A percentile compares a stretch with the other conserved stretches of the same genome.
phyloP scores from a whole-genome alignment of 2,797 vertebrate genomes.

The Diglossa cyanea region DNA sequence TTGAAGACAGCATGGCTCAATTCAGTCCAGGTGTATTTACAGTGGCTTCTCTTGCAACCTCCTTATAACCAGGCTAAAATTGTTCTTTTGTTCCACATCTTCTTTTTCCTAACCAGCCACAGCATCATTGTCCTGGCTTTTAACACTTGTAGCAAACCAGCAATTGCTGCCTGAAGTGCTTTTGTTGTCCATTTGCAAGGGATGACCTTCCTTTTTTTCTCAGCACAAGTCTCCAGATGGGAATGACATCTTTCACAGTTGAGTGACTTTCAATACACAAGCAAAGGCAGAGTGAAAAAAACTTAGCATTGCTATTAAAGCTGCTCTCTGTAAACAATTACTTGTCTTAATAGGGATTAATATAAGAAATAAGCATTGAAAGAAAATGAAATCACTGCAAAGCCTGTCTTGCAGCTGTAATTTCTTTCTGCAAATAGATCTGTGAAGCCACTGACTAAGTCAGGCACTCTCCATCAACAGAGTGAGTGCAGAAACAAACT shows the following conservation, averaged over 20 bases:
- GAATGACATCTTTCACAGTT: constrained; percentile 14
- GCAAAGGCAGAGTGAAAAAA: constrained; percentile 1
- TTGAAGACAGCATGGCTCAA: not conserved
- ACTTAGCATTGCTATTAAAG: not conserved
- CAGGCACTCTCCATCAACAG: not conserved
- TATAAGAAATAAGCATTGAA: not conserved
- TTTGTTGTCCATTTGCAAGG: not conserved
- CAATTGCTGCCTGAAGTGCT: not conserved
- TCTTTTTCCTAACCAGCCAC: not conserved
- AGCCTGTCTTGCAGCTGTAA: not conserved
- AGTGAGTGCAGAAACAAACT: not conserved
- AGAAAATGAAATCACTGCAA: not conserved
- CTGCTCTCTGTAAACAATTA: constrained; percentile 34
- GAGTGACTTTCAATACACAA: constrained; percentile 12
- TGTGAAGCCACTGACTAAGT: not conserved
- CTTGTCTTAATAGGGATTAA: constrained; percentile 29
- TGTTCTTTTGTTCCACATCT: not conserved
- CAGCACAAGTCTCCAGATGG: not conserved
- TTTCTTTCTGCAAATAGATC: not conserved
- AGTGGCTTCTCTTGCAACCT: not conserved
- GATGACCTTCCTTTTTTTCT: constrained; percentile 34
- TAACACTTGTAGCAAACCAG: not conserved
- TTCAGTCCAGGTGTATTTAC: not conserved
- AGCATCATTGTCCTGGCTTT: not conserved
- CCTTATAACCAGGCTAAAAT: not conserved